Conservation (phyloP, 2,797 vertebrate genomes). For the Crossoptilon crossoptilon region DNA sequence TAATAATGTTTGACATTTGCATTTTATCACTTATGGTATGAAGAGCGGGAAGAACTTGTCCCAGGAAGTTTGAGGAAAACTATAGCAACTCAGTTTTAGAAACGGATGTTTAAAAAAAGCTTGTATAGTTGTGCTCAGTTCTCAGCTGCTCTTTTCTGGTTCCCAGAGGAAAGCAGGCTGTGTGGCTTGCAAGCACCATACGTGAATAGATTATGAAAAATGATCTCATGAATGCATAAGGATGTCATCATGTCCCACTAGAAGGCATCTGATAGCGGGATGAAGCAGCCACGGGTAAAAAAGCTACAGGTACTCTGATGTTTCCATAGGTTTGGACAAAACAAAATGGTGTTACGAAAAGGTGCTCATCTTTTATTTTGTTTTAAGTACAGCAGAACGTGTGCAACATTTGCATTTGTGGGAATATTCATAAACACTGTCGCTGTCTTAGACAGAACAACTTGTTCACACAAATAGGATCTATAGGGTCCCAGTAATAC, state of each 20-base stretch:
- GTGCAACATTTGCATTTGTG: not conserved
- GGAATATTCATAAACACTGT: not conserved
- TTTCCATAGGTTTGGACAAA: constrained; percentile 52
- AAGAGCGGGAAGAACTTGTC: constrained; percentile 71
- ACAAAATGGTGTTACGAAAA: not conserved
- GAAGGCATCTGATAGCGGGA: constrained; percentile 65
- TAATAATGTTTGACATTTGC: constrained; percentile 83
- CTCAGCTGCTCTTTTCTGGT: constrained; percentile 58
- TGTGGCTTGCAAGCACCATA: constrained; percentile 61
- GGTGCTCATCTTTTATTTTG: not conserved
- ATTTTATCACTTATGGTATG: constrained; percentile 70
- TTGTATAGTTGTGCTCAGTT: constrained; percentile 23
- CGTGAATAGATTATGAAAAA: constrained; percentile 71
- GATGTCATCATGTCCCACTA: constrained; percentile 71
- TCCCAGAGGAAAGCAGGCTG: constrained; percentile 67
- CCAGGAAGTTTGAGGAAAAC: constrained; percentile 66
- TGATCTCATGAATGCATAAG: constrained; percentile 71
- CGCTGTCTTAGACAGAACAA: accelerated
- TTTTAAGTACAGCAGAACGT: not conserved
- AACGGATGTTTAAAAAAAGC: constrained; percentile 3
- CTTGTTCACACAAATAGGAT: accelerated
- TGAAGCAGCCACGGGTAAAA: constrained; percentile 59
- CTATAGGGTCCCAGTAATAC: accelerated
- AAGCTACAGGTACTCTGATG: constrained; percentile 25
- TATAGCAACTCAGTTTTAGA: constrained; percentile 53